These are phyloP conservation scores for Drosophila navojoa DNA, from an alignment of 1,140 invertebrate genomes.

Conservation along the genomic window DNA sequence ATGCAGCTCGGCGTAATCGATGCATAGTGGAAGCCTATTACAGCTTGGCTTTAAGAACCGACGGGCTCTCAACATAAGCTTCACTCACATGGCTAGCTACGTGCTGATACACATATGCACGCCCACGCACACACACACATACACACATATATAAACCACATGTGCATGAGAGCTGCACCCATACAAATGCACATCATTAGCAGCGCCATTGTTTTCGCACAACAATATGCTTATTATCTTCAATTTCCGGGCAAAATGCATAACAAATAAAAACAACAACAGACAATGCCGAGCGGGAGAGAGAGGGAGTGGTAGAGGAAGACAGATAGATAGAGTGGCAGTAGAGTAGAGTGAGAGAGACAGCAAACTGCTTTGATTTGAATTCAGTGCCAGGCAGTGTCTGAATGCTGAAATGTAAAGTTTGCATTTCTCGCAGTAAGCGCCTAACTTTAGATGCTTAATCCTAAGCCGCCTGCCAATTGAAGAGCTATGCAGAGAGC, in stretches of 20 bases:
- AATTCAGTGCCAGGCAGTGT: slow-evolving; percentile 31
- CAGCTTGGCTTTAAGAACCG: slow-evolving; percentile 23
- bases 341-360: slow-evolving; percentile 3
- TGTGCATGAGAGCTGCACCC: slow-evolving; percentile 30
- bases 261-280: slow-evolving; percentile 79
- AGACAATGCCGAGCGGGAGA: not conserved
- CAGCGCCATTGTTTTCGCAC: slow-evolving; percentile 75
- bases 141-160: slow-evolving; percentile 7
- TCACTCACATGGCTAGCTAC: slow-evolving; percentile 25
- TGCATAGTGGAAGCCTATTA: not conserved
- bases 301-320: not conserved
- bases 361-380: slow-evolving; percentile 48
- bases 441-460: slow-evolving; percentile 74
- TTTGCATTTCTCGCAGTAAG: slow-evolving; percentile 68
- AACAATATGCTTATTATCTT: slow-evolving; percentile 81
- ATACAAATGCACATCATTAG: slow-evolving; percentile 77
- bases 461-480: slow-evolving; percentile 65
- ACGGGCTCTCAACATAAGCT: slow-evolving; percentile 17
- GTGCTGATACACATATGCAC: slow-evolving; percentile 23
- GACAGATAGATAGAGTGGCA: not conserved
- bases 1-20: not conserved
- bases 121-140: slow-evolving; percentile 12
- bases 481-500: slow-evolving; percentile 30
- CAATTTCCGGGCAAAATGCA: slow-evolving; percentile 81
- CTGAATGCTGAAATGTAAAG: slow-evolving; percentile 69